Evolutionary conservation across 2,113 vertebrate species (phyloP).

Genomic region (Pituophis catenifer): DNA sequence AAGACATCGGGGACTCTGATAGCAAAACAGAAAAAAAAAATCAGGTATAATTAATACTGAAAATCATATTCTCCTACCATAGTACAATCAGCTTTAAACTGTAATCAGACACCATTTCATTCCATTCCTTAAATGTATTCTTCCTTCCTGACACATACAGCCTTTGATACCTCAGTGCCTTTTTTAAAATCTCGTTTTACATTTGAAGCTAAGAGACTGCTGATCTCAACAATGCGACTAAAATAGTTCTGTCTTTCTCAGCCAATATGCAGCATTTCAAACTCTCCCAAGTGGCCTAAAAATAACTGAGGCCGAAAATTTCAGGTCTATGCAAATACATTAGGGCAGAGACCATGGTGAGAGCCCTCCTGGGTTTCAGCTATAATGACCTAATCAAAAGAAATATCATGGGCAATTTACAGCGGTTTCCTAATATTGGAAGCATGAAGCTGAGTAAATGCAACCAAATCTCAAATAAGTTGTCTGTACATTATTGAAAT

Average conservation of each 20-base stretch:
- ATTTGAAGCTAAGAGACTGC: constrained; percentile 11
- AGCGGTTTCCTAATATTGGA: constrained; percentile 15
- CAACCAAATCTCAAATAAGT: neutral
- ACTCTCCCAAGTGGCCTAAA: constrained; percentile 8
- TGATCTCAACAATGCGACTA: constrained; percentile 8
- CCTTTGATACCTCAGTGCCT: neutral
- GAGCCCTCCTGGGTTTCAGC: neutral
- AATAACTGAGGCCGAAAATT: neutral
- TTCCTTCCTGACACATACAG: neutral
- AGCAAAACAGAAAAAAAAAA: constrained; percentile 15
- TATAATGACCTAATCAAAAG: accelerated
- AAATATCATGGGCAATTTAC: constrained; percentile 6
- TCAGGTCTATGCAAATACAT: neutral
- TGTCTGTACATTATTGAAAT: constrained; percentile 12
- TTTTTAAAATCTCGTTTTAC: neutral
- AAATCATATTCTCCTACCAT: neutral
- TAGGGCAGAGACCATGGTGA: neutral
- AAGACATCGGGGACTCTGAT: constrained; percentile 12
- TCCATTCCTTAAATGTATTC: constrained; percentile 1
- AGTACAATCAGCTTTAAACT: constrained; percentile 39
- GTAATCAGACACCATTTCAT: constrained; percentile 22
- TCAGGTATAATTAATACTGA: constrained; percentile 19
- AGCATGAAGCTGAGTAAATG: constrained; percentile 7
- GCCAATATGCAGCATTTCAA: neutral
- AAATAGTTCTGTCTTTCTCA: constrained; percentile 34